phyloP scores from a whole-genome alignment of 1,140 invertebrate genomes.

The Zaprionus taronus region DNA sequence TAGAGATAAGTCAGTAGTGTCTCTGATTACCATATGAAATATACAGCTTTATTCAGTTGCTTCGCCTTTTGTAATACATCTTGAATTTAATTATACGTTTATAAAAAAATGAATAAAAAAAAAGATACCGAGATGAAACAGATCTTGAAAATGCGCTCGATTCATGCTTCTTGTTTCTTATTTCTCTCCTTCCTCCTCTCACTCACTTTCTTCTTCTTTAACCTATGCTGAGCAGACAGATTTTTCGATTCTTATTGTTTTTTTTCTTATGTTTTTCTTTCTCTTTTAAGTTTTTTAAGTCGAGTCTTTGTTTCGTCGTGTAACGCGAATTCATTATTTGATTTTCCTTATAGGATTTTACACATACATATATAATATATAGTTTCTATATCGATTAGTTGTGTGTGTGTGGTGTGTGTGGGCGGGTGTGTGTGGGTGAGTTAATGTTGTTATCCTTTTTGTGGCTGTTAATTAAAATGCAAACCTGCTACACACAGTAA shows the following conservation, averaged over 20 bases:
- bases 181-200: constrained; percentile 8
- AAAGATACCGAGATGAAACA: constrained; percentile 34
- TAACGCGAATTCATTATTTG: constrained; percentile 68
- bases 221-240: constrained; percentile 78
- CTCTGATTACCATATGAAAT: constrained; percentile 72
- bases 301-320: constrained; percentile 76
- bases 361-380: constrained; percentile 57
- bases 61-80: constrained; percentile 72
- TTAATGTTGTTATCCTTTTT: constrained; percentile 17
- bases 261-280: constrained; percentile 35
- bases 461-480: constrained; percentile 49
- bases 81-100: constrained; percentile 50
- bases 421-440: constrained; percentile 28
- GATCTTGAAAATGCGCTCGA: constrained; percentile 44
- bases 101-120: constrained; percentile 62
- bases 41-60: constrained; percentile 76
- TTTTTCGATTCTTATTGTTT: constrained; percentile 46
- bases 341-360: constrained; percentile 71
- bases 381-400: constrained; percentile 57
- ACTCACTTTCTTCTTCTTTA: constrained; percentile 20
- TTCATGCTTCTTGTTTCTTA: constrained; percentile 36
- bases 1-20: constrained; percentile 7
- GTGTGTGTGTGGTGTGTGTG: constrained; percentile 22
- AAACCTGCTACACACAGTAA: constrained; percentile 53
- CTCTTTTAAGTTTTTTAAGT: constrained; percentile 59